Evolutionary conservation across 2,888 invertebrate genomes (phyloP), one percentile per base, ranked within the genome.

Genomic region (Limenitis camilla): DNA sequence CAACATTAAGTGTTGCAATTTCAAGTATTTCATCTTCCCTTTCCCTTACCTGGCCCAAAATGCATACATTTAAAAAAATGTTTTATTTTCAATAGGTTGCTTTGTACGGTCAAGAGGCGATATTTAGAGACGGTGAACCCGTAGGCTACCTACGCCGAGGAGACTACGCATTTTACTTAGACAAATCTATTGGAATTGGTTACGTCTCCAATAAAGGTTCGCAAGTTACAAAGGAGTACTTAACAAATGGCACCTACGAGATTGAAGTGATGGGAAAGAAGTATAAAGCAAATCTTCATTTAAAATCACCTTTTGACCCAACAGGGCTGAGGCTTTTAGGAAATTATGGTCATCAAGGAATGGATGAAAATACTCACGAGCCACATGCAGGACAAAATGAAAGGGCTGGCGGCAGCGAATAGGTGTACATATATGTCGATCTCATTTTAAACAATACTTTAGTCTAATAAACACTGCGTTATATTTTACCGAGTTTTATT

Each of bases 81-180:
- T 48, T 35, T 53, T 47, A 28, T 67, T 66, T 19, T 32, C 61
- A 65, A 5, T 76, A 91, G 78, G 82, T 93, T 9, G 92, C 95
- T n/a, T 70, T 97, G 39, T 94, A 93, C 88, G 96, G 97, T 0
- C 86, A 94, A 64, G 97, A 97, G 87, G 92, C 93, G 0, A 92
- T 97, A 67, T 95, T 92, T 81, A 90, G 94, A 67, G 91, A 95
- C 69, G 93, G 92, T 4, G 82, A 89, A 63, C 88, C 92, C 0
- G 94, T 95, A 5, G 96, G 96, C 8, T 93, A 93, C 64, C 74
- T 97, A 6, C 87, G 96, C 56, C 88, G 96, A 69, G 96, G 94
- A 0, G 96, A 96, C 61, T 96, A 92, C 70, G 95, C 91, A 0
- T 89, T 87, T 65, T 78, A 76, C 52, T 69, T 91, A 4, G 81